Evolutionary conservation across 2,888 invertebrate species (phyloP), one percentile per base, ranked within the genome.

Genomic region (Zaprionus lineosus): DNA sequence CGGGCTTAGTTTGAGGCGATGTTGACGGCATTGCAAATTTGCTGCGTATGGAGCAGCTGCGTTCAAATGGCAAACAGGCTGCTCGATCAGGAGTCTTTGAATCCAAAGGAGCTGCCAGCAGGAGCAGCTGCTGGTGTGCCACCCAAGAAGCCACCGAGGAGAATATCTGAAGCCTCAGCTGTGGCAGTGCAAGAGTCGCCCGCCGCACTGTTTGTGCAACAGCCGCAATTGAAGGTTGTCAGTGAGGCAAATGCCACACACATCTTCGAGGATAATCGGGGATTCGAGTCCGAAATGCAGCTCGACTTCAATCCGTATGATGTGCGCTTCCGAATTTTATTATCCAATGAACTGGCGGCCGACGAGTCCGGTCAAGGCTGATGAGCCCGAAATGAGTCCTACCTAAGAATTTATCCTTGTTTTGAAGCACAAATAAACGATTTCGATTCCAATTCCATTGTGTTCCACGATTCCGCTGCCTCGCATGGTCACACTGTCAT

Each of bases 291-390:
- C 9, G 57, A 78, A 19, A 69, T 75, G 73, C 64, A 16, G 5
- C 18, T 72, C 37, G 73, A 76, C 15, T 69, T 76, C 3, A 60
- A 78, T 64, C 78, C 76, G 1, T 75, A 74, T 12, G 78, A 78
- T 58, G 41, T 24, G 8, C 50, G 76, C 7, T 78, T 76, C 5
- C 53, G 26, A 12, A 11, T 52, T 1, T 33, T 57, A 19, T 16
- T 50, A 7, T 29, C n/a, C n/a, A n/a, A n/a, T n/a, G n/a, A n/a
- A n/a, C n/a, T n/a, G n/a, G n/a, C n/a, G n/a, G n/a, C n/a, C n/a
- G n/a, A n/a, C n/a, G n/a, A n/a, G n/a, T n/a, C n/a, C n/a, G n/a
- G n/a, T n/a, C n/a, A n/a, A n/a, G n/a, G n/a, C n/a, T n/a, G n/a
- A n/a, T n/a, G n/a, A n/a, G n/a, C n/a, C n/a, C n/a, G n/a, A n/a